Conservation (phyloP, 1,140 invertebrate genomes). For the Brachionus angularis region DNA sequence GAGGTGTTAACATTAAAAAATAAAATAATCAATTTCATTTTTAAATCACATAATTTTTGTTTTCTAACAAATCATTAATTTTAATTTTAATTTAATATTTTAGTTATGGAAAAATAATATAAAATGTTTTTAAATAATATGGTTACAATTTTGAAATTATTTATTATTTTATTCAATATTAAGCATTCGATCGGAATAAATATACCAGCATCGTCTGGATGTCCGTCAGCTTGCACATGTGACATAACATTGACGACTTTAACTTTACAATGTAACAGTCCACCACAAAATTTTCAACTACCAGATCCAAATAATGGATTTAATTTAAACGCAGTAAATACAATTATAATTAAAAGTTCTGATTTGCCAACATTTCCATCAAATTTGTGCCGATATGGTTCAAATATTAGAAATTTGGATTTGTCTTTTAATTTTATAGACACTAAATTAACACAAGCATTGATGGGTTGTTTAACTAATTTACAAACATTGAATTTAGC, state of each 20-base stretch:
- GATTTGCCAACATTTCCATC: background rate
- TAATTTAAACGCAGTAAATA: background rate
- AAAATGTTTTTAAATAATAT: too few species aligned
- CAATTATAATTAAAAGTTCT: background rate
- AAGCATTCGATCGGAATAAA: too few species aligned
- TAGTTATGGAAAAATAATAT: too few species aligned
- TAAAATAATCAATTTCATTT: too few species aligned
- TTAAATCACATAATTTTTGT: too few species aligned
- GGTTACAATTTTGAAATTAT: too few species aligned
- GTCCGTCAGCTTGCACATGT: constrained; percentile 25
- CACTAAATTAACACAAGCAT: background rate
- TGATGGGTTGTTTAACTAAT: background rate
- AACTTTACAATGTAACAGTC: background rate
- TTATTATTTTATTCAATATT: too few species aligned
- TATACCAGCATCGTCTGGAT: too few species aligned
- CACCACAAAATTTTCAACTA: background rate
- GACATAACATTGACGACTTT: background rate
- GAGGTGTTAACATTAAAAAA: too few species aligned
- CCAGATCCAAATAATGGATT: background rate
- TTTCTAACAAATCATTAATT: too few species aligned
- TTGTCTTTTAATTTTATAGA: constrained; percentile 4
- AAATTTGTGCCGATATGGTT: background rate
- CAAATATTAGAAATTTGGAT: background rate
- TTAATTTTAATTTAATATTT: too few species aligned
- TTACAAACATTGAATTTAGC: background rate